These are phyloP conservation scores for Tamandua tetradactyla DNA, from an alignment of 2,797 vertebrate genomes.

Conservation along the genomic window DNA sequence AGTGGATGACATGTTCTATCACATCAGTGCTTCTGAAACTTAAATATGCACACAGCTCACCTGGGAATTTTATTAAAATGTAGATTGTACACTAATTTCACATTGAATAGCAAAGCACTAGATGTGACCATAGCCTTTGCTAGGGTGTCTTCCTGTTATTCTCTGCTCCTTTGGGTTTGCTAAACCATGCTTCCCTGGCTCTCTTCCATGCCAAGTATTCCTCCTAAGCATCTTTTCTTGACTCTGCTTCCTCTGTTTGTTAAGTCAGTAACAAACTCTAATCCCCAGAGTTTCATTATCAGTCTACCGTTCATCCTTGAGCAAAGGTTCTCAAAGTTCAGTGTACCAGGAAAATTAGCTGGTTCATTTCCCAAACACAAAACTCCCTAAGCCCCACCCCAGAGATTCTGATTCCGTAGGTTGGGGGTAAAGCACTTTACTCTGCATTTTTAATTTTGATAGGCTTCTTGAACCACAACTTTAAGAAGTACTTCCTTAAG, in stretches of 20 bases:
- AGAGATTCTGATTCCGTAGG: neutral
- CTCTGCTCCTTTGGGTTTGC: neutral
- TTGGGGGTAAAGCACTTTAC: neutral
- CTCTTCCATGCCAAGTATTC: neutral
- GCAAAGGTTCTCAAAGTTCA: neutral
- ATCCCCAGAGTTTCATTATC: neutral
- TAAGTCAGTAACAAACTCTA: neutral
- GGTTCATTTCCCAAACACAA: neutral
- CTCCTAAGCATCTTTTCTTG: neutral
- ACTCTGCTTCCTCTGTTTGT: neutral
- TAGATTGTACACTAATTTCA: neutral
- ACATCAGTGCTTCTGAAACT: neutral
- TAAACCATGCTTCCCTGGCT: neutral
- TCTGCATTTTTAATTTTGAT: slow-evolving; percentile 10
- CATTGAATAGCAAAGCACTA: neutral
- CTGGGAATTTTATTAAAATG: neutral
- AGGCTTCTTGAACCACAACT: neutral
- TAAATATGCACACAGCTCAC: neutral
- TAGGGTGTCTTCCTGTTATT: neutral
- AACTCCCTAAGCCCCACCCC: neutral
- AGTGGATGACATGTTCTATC: neutral
- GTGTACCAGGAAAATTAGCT: neutral
- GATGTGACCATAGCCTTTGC: neutral
- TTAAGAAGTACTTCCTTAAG: neutral
- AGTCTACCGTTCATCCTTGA: neutral